Base-by-base conservation (phyloP, 2,888 invertebrate genomes). In the Trichacis sp. region DNA sequence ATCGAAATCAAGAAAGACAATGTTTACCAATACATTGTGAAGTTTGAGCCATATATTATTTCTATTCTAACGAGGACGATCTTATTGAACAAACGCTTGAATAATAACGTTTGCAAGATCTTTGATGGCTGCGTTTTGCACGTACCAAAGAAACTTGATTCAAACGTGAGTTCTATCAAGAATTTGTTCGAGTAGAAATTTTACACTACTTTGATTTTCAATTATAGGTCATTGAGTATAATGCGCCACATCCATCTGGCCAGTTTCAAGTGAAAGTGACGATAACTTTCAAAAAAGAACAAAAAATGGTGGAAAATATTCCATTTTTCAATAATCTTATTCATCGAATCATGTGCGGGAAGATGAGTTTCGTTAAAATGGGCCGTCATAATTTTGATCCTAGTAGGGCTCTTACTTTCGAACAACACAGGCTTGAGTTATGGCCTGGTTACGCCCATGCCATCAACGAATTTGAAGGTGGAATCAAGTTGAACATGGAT, bases 371-470 rank as follows among this genome's bases (percentile, higher is more conserved):
- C 80, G 89, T 92, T 0, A 89, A 90, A 48, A 91, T 96, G 67
- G 92, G 93, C 0, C 85, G 92, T 0, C 93, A 94, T 75, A 92
- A 91, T 74, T 97, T 89, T 79, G 91, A 93, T 82, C 90, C 93
- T 0, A 85, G 87, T 5, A 86, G 88, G 0, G 90, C 92, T 68
- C 88, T 92, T 82, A 82, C 88, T 9, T 89, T 94, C 69, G 91
- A 92, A 0, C 90, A 91, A 69, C 90, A 91, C 73, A 92, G 92
- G 73, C 80, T 97, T 24, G 94, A 96, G 86, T 90, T 97, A 1
- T 95, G 96, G 93, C 97, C 97, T 0, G 97, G 97, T 1, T 97
- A 93, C 79, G 91, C 95, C 0, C 93, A 95, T 1, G 89, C 95
- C 0, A 92, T 96, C 0, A 91, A 93, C 73, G 94, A 95, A 78